Evolutionary conservation across 2,888 invertebrate species (phyloP), one percentile per base, ranked within the genome.

Genomic region (Philopedon plagiatum): DNA sequence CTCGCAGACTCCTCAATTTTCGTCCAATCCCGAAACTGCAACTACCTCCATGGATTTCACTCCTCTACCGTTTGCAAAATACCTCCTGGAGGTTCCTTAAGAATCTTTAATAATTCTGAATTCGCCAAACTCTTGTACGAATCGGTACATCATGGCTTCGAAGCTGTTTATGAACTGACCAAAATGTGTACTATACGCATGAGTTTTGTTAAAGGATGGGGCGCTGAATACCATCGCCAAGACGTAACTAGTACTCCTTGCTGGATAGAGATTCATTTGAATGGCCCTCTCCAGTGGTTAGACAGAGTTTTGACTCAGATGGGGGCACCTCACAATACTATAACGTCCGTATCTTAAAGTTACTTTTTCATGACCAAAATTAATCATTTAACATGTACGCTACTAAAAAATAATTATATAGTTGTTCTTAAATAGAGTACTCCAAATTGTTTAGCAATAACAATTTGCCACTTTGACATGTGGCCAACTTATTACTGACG

Each of bases 121-220:
- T 99, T 99, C 85, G 98, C 97, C 44, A 94, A 96, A 85, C 87
- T 98, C 73, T 87, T 97, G 13, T 96, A 96, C 5, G 96, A 99
- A 85, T 97, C 97, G 79, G 98, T 99, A 1, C 97, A 97, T 86
- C 97, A 97, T 83, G 99, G 99, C 5, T 99, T 98, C 83, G 99
- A 99, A 85, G 98, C 98, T 21, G 99, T 99, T 18, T 99, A 98
- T 82, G 99, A 99, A 87, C 89, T 99, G 77, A 99, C 98, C 0
- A 98, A 99, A 88, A 99, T 99, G 98, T 99, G 98, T 84, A 98
- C 98, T 64, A 99, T 99, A 80, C 89, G 99, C 76, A 97, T 99
- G 96, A 98, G 98, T 79, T 99, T 99, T 84, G 99, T 99, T 32
- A 99, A 99, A 84, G 99, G 99, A 1, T 99, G 99, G 99, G 99